Evolutionary conservation across 2,113 vertebrate genomes (phyloP).

Genomic region (Anoura caudifer): DNA sequence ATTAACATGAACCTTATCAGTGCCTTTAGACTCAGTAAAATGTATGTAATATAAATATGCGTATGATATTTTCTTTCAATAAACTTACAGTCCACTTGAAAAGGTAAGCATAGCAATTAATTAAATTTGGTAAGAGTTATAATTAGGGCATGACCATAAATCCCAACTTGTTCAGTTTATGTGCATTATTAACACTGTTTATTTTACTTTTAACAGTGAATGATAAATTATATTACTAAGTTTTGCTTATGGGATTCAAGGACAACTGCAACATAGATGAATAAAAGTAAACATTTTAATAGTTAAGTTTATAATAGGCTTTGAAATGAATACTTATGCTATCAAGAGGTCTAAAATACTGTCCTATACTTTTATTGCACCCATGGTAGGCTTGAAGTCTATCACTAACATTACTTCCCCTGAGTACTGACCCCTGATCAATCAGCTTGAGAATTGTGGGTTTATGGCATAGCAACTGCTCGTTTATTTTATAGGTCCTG

Average conservation of each 20-base stretch:
- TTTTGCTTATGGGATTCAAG: neutral
- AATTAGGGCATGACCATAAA: neutral
- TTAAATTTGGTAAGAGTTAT: neutral
- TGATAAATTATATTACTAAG: neutral
- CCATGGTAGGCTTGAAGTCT: neutral
- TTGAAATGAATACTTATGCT: neutral
- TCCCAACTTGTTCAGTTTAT: neutral
- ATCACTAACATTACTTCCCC: neutral
- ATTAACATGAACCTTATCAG: neutral
- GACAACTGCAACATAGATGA: neutral
- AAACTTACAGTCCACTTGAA: neutral
- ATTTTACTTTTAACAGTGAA: neutral
- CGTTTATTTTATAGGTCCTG: neutral
- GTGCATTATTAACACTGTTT: neutral
- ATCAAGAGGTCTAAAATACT: neutral
- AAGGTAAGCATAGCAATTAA: neutral
- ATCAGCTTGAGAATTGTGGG: neutral
- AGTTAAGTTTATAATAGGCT: neutral
- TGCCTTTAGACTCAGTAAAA: neutral
- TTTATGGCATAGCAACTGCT: neutral
- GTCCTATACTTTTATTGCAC: neutral
- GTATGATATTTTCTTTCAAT: neutral
- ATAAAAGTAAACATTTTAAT: neutral
- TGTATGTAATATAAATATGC: neutral
- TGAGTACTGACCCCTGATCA: neutral